Percentiles rank a stretch among this genome's conserved stretches.
These are phyloP conservation scores for Brachypodius melanocephalos DNA, from an alignment of 2,113 vertebrate species.

Conservation along the genomic window DNA sequence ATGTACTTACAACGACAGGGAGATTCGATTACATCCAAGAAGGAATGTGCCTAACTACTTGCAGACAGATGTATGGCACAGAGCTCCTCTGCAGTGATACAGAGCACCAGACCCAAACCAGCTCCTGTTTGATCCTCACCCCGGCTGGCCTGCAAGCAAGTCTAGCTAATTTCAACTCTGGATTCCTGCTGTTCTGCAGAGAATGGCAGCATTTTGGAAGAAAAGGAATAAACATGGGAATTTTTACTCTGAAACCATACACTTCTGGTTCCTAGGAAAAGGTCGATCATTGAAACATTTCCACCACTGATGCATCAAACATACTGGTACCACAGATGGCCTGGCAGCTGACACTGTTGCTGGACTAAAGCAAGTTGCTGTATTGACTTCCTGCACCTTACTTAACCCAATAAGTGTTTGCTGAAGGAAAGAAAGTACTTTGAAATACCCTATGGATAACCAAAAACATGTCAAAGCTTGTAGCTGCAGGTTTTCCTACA, in stretches of 20 bases:
- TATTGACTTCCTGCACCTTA: background rate
- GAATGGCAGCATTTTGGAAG: background rate
- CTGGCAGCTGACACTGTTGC: background rate
- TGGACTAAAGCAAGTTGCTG: background rate
- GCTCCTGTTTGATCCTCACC: background rate
- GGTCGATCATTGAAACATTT: background rate
- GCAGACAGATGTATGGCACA: conserved; percentile 62
- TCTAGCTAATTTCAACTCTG: background rate
- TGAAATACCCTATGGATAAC: background rate
- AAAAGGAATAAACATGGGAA: background rate
- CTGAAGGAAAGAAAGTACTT: background rate
- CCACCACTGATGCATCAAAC: background rate
- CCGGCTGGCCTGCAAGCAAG: background rate
- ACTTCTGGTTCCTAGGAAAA: background rate
- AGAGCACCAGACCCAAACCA: background rate
- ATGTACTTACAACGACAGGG: conserved; percentile 34
- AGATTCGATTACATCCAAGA: conserved; percentile 53
- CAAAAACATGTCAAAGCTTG: background rate
- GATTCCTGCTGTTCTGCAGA: background rate
- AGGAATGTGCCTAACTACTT: conserved; percentile 62
- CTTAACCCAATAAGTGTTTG: background rate
- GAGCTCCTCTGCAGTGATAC: background rate
- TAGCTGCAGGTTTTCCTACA: background rate
- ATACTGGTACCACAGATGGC: background rate
- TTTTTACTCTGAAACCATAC: background rate